Evolutionary conservation across 2,888 invertebrate genomes (phyloP).

Genomic region (Drosophila recens): DNA sequence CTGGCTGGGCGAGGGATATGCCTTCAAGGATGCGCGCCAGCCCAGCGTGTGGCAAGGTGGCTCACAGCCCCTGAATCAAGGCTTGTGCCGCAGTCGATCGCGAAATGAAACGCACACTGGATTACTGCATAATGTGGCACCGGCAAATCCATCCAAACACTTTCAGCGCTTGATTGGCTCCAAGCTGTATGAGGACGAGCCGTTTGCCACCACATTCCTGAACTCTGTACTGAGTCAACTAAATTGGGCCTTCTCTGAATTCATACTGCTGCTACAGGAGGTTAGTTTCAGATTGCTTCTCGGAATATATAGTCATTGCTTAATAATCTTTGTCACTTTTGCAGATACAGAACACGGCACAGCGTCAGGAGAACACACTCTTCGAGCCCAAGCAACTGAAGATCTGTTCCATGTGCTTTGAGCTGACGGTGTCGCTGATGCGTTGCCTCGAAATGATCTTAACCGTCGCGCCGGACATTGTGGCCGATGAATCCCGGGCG

Average conservation of each 20-base stretch:
- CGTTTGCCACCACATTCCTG: slow-evolving; percentile 89
- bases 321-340: slow-evolving; percentile 12
- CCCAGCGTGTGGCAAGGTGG: slow-evolving; percentile 87
- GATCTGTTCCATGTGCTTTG: slow-evolving; percentile 93
- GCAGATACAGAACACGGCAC: slow-evolving; percentile 88
- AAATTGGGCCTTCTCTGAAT: slow-evolving; percentile 95
- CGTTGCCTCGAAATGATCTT: slow-evolving; percentile 93
- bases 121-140: slow-evolving; percentile 84
- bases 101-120: slow-evolving; percentile 85
- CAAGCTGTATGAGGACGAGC: slow-evolving; percentile 88
- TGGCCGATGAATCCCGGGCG: slow-evolving; percentile 88
- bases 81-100: slow-evolving; percentile 83
- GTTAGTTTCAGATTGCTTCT: slow-evolving; percentile 78
- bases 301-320: too few relatives aligned
- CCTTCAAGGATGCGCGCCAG: slow-evolving; percentile 89
- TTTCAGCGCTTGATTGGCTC: slow-evolving; percentile 87
- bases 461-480: slow-evolving; percentile 88
- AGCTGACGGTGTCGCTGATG: slow-evolving; percentile 91
- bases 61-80: slow-evolving; percentile 77
- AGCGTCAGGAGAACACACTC: slow-evolving; percentile 86
- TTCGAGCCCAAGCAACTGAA: slow-evolving; percentile 92
- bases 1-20: slow-evolving; percentile 94
- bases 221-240: slow-evolving; percentile 93
- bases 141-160: slow-evolving; percentile 84
- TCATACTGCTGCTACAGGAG: slow-evolving; percentile 93